Percentiles rank a stretch among this genome's conserved stretches.
Conservation (phyloP, 2,888 invertebrate species). For the Orchestes rusci region DNA sequence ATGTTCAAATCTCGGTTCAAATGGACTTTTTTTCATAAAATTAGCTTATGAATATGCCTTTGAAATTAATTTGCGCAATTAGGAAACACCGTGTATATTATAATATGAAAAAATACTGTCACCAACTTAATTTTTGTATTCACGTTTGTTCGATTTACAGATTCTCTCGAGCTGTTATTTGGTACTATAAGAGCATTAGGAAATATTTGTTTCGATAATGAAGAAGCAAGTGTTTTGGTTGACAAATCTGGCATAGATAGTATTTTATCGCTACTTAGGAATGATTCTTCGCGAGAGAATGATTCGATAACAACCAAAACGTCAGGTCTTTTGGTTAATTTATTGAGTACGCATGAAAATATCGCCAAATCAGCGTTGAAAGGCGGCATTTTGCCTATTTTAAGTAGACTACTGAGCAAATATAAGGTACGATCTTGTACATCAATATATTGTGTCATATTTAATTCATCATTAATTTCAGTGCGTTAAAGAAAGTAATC, state of each 20-base stretch:
- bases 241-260: slow-evolving; percentile 36
- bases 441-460: too few species aligned
- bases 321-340: slow-evolving; percentile 73
- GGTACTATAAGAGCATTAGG: slow-evolving; percentile 79
- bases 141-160: not conserved
- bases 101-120: not conserved
- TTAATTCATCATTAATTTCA: too few species aligned
- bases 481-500: slow-evolving; percentile 50
- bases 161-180: slow-evolving; percentile 46
- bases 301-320: slow-evolving; percentile 47
- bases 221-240: slow-evolving; percentile 54
- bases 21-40: too few species aligned
- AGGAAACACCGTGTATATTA: too few species aligned
- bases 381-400: slow-evolving; percentile 48
- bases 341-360: slow-evolving; percentile 65
- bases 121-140: not conserved
- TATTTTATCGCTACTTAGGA: slow-evolving; percentile 34
- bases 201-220: slow-evolving; percentile 85
- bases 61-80: too few species aligned
- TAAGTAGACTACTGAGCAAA: slow-evolving; percentile 48
- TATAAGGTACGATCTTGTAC: slow-evolving; percentile 42
- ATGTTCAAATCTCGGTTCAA: too few species aligned
- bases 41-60: too few species aligned
- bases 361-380: slow-evolving; percentile 56
- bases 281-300: slow-evolving; percentile 26